Base-by-base conservation (phyloP, 2,797 vertebrate genomes). In the Pitangus sulphuratus region DNA sequence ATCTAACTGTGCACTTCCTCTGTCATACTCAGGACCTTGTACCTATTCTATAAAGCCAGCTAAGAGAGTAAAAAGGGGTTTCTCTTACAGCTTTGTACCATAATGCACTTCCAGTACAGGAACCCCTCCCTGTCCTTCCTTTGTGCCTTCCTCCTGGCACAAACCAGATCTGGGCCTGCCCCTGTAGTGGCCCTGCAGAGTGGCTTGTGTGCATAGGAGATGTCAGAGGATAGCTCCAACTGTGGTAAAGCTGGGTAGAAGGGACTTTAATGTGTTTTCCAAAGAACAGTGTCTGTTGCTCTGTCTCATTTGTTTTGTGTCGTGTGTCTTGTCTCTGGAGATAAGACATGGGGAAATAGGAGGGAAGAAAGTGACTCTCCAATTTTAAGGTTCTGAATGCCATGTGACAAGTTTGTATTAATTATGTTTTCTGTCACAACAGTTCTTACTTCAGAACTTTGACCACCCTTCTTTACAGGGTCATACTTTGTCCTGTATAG, bases 1-100 rank as follows among this genome's bases (percentile, higher is more conserved):
- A 0, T 68, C 18, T 77, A 40, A 35, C 28, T 57, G 6, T 48
- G 8, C 2, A 1, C 0, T 0, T 76, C 1, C 1, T 66, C 39
- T 83, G 2, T 54, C 21, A 31, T 19, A 57, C 17, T 22, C 42
- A 37, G 42, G 47, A 35, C 26, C 47, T 85, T 4, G 4, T 70
- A 40, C 7, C 19, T 70, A 2, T 81, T 74, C 33, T 65, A 28
- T 89, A 81, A 74, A 89, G 25, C 17, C 48, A 40, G 3, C 26
- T 80, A 56, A 37, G 74, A 77, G 33, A 6, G 4, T 56, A 15
- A 69, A 12, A n/a, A 68, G 14, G 33, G 3, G 8, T 40, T 93
- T 84, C 19, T 84, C 7, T 54, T 48, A 22, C 14, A 61, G 5
- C 60, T 77, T 70, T 10, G 1, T 72, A 26, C 7, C 18, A 37